Evolutionary conservation across 2,888 invertebrate species (phyloP), one percentile per base, ranked within the genome.

Genomic region (Caenorhabditis wallacei): DNA sequence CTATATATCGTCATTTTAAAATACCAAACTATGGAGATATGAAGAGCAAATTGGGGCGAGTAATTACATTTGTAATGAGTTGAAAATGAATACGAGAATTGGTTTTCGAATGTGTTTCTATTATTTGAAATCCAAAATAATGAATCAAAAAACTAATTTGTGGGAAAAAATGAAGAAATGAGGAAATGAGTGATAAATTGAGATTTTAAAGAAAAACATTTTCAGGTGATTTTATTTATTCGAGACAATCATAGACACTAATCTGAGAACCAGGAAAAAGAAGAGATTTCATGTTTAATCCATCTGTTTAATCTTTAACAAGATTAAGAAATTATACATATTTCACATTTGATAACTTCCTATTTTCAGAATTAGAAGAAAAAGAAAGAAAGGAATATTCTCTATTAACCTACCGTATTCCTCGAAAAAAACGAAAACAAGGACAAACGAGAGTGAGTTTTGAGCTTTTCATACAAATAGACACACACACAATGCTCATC

Each of bases 401-500:
- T n/a, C n/a, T n/a, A n/a, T n/a, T n/a, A n/a, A 43, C 13, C 64
- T 74, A 74, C 74, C 64, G 74, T 74, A 74, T 8, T 40, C 64
- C 26, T 37, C 59, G 53, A 37, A 35, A 22, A 24, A 51, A 59
- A 51, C 37, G 69, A 64, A 80, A 72, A 74, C 68, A 69, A 22
- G 35, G 57, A 80, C 59, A 74, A 66, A 70, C 51, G 75, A 40
- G 24, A 46, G 40, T 30, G 54, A 46, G 54, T 26, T 30, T 30
- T 35, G 53, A 30, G 66, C 66, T 13, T 16, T 8, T 18, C 61
- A 78, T 53, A 64, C 63, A 72, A 59, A 63, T 54, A 71, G 18
- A 40, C 8, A 57, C n/a, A 53, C 35, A 64, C 64, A 79, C 56
- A 79, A 72, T 72, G 72, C 71, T 59, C 66, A 72, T 71, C 48